Evolutionary conservation across 2,888 invertebrate species (phyloP), one percentile per base, ranked within the genome.

Genomic region (Dicyrtoma fusca): DNA sequence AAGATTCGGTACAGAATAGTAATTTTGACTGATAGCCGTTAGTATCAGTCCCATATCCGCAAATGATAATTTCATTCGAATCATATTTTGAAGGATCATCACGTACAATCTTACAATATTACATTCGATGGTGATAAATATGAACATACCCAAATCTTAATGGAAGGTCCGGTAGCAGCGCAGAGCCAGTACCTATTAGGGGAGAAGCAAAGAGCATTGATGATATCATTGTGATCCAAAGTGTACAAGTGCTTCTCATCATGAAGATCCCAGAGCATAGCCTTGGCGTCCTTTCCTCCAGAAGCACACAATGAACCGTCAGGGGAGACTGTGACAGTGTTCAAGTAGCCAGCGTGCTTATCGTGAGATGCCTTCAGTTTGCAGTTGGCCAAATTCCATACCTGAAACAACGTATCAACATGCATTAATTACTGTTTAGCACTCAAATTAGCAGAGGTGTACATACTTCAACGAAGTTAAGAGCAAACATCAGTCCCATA

Each of bases 101-200:
- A 75, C 61, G n/a, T 63, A 19, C 45, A 47, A 63, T 25, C 13
- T n/a, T 26, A 61, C 49, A 64, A 62, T 19, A 62, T 13, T 44
- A 42, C n/a, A n/a, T n/a, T n/a, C n/a, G n/a, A n/a, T n/a, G n/a
- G 13, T 55, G 4, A 55, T 55, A 55, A 55, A 19, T 8, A 57
- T 57, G 13, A 42, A 63, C 44, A 82, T 87, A 91, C 91, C 98
- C 98, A 99, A 84, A 99, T 98, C 87, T 97, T 97, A 84, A 99
- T 97, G 81, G 92, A 92, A 77, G 97, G 94, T 82, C 98, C 98
- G 82, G 94, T 97, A 23, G 99, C 99, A 83, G 97, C 99, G 85
- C 99, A 99, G 79, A 99, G 89, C 99, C 99, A 99, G 84, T 99
- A 99, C 75, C 97, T 91, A 87, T 99, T 99, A 77, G 99, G 99